A percentile compares a stretch with the other conserved stretches of the same genome.
phyloP scores from a whole-genome alignment of 2,113 vertebrate species.

The Seriola aureovittata region DNA sequence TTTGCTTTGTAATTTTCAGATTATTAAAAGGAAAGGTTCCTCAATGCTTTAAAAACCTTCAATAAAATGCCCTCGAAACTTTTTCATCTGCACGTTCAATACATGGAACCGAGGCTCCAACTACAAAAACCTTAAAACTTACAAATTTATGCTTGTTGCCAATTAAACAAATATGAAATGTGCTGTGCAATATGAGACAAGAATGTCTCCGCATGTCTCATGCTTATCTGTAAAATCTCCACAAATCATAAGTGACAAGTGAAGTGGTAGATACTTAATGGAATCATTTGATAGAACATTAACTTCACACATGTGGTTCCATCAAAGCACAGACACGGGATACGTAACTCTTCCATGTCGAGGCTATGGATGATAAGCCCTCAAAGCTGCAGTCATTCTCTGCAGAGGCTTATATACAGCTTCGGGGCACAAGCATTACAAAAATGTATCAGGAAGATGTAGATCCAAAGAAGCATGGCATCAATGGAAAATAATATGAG shows the following conservation, averaged over 20 bases:
- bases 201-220: not conserved
- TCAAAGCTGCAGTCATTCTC: slow-evolving; percentile 23
- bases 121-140: not conserved
- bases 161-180: slow-evolving; percentile 13
- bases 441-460: slow-evolving; percentile 20
- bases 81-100: slow-evolving; percentile 5
- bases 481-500: slow-evolving; percentile 22
- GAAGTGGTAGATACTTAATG: slow-evolving; percentile 42
- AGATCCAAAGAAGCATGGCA: slow-evolving; percentile 8
- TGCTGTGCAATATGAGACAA: not conserved
- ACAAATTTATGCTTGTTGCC: not conserved
- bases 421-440: slow-evolving; percentile 8
- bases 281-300: slow-evolving; percentile 29
- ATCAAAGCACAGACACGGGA: slow-evolving; percentile 17
- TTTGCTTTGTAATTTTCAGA: not conserved
- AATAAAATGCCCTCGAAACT: not conserved
- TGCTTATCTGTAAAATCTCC: slow-evolving; percentile 21
- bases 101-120: not conserved
- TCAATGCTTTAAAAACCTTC: not conserved
- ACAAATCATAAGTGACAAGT: slow-evolving; percentile 33
- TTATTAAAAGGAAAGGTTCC: not conserved
- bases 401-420: slow-evolving; percentile 25
- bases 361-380: slow-evolving; percentile 35
- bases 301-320: slow-evolving; percentile 21
- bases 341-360: slow-evolving; percentile 33